Conservation (phyloP, 1,140 invertebrate genomes). For the Drosophila pseudoananassae region DNA sequence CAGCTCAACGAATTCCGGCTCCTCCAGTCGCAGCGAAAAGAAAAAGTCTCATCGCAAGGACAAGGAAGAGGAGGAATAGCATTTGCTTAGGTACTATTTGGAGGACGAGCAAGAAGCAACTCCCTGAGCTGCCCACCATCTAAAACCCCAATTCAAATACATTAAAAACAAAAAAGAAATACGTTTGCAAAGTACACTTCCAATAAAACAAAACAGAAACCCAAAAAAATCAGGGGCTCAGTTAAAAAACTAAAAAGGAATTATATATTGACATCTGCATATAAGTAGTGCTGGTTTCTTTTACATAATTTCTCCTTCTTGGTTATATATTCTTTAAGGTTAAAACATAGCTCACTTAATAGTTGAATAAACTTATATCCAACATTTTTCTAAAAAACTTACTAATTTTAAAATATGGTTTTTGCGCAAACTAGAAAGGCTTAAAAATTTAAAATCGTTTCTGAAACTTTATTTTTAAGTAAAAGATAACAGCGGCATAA, state of each 20-base stretch:
- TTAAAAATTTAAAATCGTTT: background rate
- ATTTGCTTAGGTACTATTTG: constrained; percentile 61
- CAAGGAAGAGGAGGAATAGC: constrained; percentile 87
- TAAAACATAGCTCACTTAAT: background rate
- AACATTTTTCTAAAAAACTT: background rate
- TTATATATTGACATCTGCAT: too few relatives aligned
- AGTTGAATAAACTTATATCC: background rate
- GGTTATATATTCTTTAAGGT: constrained; percentile 1
- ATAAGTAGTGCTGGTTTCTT: background rate
- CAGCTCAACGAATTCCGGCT: constrained; percentile 31
- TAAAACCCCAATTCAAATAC: constrained; percentile 8
- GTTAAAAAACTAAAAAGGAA: background rate
- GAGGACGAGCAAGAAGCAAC: constrained; percentile 32
- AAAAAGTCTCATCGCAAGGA: constrained; percentile 88
- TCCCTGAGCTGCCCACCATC: constrained; percentile 29
- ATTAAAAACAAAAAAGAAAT: constrained; percentile 7
- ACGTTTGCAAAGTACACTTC: constrained; percentile 43
- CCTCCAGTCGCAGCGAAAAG: constrained; percentile 84
- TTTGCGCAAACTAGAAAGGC: background rate
- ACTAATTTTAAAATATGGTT: background rate
- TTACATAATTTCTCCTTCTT: background rate
- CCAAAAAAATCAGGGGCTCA: constrained; percentile 2
- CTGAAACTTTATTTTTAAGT: background rate
- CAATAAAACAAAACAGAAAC: constrained; percentile 36
- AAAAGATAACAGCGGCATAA: background rate